Conservation (phyloP, 1,140 invertebrate species). For the Drosophila azteca region DNA sequence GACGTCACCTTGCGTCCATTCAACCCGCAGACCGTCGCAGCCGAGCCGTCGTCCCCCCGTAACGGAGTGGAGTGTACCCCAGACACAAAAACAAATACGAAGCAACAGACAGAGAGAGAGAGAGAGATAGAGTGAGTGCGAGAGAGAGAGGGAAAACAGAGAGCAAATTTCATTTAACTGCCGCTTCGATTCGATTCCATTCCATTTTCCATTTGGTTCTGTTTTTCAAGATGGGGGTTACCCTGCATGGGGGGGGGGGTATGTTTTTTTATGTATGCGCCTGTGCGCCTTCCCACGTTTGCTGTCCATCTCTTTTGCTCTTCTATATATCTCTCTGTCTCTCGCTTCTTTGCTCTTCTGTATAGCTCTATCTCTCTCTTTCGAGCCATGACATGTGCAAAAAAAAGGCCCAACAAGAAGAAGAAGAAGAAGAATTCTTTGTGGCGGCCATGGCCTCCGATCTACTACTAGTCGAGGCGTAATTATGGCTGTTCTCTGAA, state of each 20-base stretch:
- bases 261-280: constrained; percentile 34
- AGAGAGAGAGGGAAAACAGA: constrained; percentile 19
- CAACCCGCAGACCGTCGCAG: constrained; percentile 52
- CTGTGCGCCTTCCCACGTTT: constrained; percentile 57
- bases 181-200: constrained; percentile 70
- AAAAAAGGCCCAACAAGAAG: constrained; percentile 16
- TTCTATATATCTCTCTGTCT: constrained; percentile 1
- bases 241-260: no score
- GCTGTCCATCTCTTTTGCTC: constrained; percentile 11
- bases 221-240: constrained; percentile 55
- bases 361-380: constrained; percentile 4
- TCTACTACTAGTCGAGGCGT: constrained; percentile 65
- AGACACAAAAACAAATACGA: constrained; percentile 44
- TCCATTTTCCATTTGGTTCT: constrained; percentile 75
- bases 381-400: constrained; percentile 38
- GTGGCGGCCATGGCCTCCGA: constrained; percentile 16
- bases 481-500: constrained; percentile 59
- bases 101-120: constrained; percentile 16
- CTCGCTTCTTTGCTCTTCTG: not conserved
- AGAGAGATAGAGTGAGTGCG: not conserved
- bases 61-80: constrained; percentile 7
- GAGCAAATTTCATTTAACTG: constrained; percentile 59
- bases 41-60: not conserved
- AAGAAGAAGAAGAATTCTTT: constrained; percentile 45
- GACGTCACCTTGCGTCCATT: constrained; percentile 73